Conservation (phyloP, 2,113 vertebrate species). For the Phaethornis superciliosus region DNA sequence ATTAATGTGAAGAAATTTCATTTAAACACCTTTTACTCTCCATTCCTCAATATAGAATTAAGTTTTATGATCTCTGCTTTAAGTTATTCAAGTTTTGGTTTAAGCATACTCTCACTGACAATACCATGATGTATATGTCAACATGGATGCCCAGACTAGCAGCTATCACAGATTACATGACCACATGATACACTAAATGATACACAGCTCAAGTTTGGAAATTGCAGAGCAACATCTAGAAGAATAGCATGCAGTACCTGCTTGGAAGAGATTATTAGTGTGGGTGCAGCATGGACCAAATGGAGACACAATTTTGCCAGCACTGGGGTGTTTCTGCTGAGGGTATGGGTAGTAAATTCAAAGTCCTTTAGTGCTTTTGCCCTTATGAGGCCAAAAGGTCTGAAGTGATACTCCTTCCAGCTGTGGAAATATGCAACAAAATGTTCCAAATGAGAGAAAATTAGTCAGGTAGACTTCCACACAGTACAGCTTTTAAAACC, state of each 20-base stretch:
- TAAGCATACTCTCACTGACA: background rate
- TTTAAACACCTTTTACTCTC: background rate
- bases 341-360: background rate
- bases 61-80: background rate
- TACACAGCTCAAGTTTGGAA: background rate
- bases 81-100: background rate
- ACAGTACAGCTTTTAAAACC: conserved; percentile 26
- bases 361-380: background rate
- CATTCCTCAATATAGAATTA: background rate
- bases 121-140: background rate
- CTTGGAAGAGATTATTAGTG: background rate
- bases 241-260: accelerated
- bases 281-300: background rate
- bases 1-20: background rate
- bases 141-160: background rate
- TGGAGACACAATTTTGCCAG: background rate
- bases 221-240: background rate
- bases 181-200: background rate
- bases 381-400: background rate
- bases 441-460: background rate
- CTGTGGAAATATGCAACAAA: conserved; percentile 21
- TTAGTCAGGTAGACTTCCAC: background rate
- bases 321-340: background rate
- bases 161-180: background rate
- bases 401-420: background rate